Evolutionary conservation across 2,797 vertebrate genomes (phyloP), one percentile per base, ranked within the genome.

Genomic region (Gymnocypris eckloni): DNA sequence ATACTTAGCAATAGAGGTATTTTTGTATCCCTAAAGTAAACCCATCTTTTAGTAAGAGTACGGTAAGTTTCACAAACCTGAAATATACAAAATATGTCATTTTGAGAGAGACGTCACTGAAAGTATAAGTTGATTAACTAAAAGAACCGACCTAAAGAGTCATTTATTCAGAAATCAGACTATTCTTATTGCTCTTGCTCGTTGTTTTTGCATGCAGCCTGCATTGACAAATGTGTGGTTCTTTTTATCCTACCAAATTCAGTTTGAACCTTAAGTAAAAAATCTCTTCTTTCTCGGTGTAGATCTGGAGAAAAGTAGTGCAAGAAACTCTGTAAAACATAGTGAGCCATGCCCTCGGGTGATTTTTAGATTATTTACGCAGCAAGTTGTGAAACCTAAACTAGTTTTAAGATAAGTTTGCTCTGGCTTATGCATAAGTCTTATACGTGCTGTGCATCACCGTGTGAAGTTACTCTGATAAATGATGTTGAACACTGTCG

Each of bases 371-470:
- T 77, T 76, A 83, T 83, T 75, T 61, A 48, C 25, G 0, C 56
- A 48, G 76, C 39, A 59, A 59, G 39, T 59, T 45, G 52, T 52
- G 66, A 81, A 82, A 71, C 28, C 52, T 54, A 33, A 59, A 70
- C 37, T 71, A 59, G 7, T 59, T 72, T 37, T 12, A 61, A 85
- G 22, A 15, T 28, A 67, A 84, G 39, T 16, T 43, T 6, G 48
- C 22, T 43, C 54, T 64, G 50, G n/a, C 67, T 56, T 56, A 6
- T 71, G 50, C 52, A 12, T 67, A 54, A 61, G 28, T 70, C 13
- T 25, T 54, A n/a, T 28, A 43, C 76, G 54, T 37, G 33, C 18
- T 39, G 18, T 71, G 67, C 28, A 48, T 45, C 1, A 3, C 25
- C 25, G 12, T 39, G 28, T 59, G 66, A 54, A 79, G 54, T 48